These are phyloP conservation scores for Netelia inedita DNA, from an alignment of 2,888 invertebrate species.

Conservation along the genomic window DNA sequence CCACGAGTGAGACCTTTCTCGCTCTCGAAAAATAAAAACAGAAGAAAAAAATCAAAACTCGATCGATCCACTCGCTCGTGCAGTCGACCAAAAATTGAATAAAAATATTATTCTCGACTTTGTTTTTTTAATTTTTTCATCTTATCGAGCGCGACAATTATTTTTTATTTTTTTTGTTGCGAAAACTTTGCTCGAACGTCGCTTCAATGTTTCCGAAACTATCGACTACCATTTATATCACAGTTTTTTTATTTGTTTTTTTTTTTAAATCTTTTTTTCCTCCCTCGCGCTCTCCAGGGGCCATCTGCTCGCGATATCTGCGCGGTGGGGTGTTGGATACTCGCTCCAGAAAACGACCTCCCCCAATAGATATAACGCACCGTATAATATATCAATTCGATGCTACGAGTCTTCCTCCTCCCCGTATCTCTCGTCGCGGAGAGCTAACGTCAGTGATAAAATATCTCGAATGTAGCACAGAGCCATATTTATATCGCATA, in stretches of 20 bases:
- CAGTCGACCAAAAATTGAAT: too few species aligned
- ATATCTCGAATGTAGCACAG: constrained; percentile 45
- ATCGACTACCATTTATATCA: too few species aligned
- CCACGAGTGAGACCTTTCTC: background rate
- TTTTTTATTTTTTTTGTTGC: too few species aligned
- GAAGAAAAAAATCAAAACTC: background rate
- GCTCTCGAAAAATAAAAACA: background rate
- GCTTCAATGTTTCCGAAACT: too few species aligned
- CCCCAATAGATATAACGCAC: background rate
- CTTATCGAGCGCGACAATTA: too few species aligned
- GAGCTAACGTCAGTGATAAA: constrained; percentile 60
- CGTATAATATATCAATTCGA: constrained; percentile 51
- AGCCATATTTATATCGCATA: constrained; percentile 40
- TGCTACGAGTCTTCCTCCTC: constrained; percentile 1
- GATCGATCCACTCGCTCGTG: too few species aligned
- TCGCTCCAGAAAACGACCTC: constrained; percentile 35
- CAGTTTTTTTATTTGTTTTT: too few species aligned
- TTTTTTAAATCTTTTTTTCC: constrained; percentile 15
- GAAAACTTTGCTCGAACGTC: too few species aligned
- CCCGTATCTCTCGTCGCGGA: constrained; percentile 41
- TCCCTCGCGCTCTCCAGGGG: background rate
- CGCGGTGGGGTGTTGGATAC: constrained; percentile 6
- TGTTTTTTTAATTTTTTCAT: too few species aligned
- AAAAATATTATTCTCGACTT: too few species aligned
- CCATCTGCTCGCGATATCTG: constrained; percentile 32